Evolutionary conservation across 2,113 vertebrate genomes (phyloP).

Genomic region (Ophthalmolycus amberensis): DNA sequence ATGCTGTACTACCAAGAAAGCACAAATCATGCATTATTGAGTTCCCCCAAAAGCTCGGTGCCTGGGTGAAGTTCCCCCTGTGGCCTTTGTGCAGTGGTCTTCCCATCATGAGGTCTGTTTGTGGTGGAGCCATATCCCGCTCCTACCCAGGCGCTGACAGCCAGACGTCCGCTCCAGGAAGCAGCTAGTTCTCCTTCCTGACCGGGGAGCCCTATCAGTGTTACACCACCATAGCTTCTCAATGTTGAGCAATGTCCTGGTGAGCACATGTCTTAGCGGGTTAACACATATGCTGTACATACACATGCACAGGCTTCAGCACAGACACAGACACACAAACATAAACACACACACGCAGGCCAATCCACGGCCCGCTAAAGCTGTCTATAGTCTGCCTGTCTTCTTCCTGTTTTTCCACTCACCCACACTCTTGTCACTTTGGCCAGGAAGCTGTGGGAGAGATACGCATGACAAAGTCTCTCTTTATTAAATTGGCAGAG

Average conservation of each 20-base stretch:
- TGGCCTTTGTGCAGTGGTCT: conserved; percentile 57
- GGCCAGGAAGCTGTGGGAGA: conserved; percentile 84
- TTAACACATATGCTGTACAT: conserved; percentile 65
- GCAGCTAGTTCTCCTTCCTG: conserved; percentile 66
- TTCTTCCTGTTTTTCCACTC: conserved; percentile 85
- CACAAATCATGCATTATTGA: conserved; percentile 70
- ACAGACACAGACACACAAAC: conserved; percentile 46
- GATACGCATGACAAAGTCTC: conserved; percentile 80
- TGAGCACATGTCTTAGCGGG: conserved; percentile 57
- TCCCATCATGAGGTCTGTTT: conserved; percentile 66
- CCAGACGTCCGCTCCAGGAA: conserved; percentile 62
- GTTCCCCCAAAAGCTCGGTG: conserved; percentile 57
- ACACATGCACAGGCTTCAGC: conserved; percentile 39
- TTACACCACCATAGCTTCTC: conserved; percentile 47
- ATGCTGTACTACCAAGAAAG: conserved; percentile 56
- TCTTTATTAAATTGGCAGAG: conserved; percentile 84
- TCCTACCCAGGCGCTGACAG: conserved; percentile 60
- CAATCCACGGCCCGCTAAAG: conserved; percentile 64
- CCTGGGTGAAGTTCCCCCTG: conserved; percentile 34
- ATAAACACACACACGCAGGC: conserved; percentile 53
- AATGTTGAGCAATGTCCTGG: conserved; percentile 70
- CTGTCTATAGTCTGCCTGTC: conserved; percentile 70
- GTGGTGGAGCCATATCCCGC: conserved; percentile 53
- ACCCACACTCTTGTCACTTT: conserved; percentile 82
- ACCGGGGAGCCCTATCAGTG: conserved; percentile 45